Evolutionary conservation across 2,888 invertebrate species (phyloP).

Genomic region (Eilema caniola): DNA sequence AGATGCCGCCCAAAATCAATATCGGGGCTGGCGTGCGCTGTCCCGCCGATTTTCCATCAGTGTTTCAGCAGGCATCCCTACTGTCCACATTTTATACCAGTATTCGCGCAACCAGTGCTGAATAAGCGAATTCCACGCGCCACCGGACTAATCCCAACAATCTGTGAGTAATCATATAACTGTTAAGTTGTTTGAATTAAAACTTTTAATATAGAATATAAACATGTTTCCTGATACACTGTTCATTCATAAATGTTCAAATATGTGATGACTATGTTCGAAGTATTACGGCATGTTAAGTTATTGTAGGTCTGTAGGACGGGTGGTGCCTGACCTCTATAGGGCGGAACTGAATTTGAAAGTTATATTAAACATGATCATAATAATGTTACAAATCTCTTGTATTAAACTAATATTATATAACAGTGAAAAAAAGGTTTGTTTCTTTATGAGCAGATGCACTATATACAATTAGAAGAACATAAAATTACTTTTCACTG

Average conservation of each 20-base stretch:
- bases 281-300: conserved; percentile 64
- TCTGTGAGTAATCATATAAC: conserved; percentile 66
- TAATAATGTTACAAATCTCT: background rate
- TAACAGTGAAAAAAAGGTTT: background rate
- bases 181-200: conserved; percentile 8
- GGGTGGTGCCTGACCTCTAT: conserved; percentile 63
- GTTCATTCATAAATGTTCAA: conserved; percentile 61
- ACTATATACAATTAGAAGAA: too few species aligned
- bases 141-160: conserved; percentile 58
- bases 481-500: background rate
- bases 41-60: conserved; percentile 75
- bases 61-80: conserved; percentile 75
- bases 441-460: background rate
- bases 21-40: conserved; percentile 74
- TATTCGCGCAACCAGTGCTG: conserved; percentile 73
- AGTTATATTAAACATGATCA: background rate
- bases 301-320: conserved; percentile 69
- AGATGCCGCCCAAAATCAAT: conserved; percentile 85
- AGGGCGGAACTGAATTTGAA: conserved; percentile 51
- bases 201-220: background rate
- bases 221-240: conserved; percentile 19
- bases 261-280: conserved; percentile 47
- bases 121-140: conserved; percentile 62
- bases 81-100: conserved; percentile 71
- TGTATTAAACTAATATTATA: background rate